A percentile compares a stretch with the other conserved stretches of the same genome.
Conservation (phyloP, 2,113 vertebrate species). For the Urocynchramus pylzowi region DNA sequence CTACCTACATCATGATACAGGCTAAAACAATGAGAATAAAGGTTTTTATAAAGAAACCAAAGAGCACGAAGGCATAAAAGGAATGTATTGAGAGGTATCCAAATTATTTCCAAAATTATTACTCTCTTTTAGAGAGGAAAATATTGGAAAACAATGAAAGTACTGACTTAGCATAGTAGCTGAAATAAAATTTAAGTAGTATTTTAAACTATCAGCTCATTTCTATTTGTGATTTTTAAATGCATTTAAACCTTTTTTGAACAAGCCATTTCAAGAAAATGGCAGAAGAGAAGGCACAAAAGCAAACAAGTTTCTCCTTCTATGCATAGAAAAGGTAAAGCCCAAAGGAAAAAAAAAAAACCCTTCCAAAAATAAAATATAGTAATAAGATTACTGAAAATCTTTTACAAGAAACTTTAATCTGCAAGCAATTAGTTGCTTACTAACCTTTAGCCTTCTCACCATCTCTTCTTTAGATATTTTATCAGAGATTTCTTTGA, state of each 20-base stretch:
- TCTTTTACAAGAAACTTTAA: background rate
- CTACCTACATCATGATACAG: background rate
- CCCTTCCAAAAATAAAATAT: background rate
- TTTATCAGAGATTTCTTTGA: slow-evolving; percentile 99
- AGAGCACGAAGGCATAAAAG: background rate
- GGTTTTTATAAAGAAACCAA: background rate
- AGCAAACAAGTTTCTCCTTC: background rate
- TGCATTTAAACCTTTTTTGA: background rate
- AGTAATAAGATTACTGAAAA: background rate
- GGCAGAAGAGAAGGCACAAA: background rate
- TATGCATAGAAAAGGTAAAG: background rate
- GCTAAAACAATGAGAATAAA: background rate
- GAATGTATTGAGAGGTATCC: background rate
- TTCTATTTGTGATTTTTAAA: background rate
- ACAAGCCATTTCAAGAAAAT: background rate
- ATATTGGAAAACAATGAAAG: background rate
- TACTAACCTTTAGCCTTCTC: slow-evolving; percentile 91
- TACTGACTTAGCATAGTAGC: background rate
- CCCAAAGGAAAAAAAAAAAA: background rate
- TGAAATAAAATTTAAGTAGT: background rate
- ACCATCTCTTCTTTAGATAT: slow-evolving; percentile 99
- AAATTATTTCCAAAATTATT: background rate
- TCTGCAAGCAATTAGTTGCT: background rate
- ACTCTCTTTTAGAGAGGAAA: background rate
- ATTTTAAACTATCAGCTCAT: background rate